Evolutionary conservation across 1,140 invertebrate species (phyloP).

Genomic region (Hylaeus anthracinus): DNA sequence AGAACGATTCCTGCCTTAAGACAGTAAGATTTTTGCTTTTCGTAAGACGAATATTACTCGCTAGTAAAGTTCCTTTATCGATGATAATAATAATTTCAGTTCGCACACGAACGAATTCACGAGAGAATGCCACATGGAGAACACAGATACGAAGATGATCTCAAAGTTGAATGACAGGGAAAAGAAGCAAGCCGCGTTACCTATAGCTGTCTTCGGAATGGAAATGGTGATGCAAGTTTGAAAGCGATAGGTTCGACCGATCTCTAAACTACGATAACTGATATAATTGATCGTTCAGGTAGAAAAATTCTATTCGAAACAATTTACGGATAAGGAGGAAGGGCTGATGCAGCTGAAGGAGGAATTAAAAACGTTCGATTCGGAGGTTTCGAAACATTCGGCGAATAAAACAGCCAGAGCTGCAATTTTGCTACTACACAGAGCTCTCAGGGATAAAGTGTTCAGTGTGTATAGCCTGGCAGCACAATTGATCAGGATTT

Average conservation of each 20-base stretch:
- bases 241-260: neutral
- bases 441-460: slow-evolving; percentile 91
- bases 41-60: too few species aligned
- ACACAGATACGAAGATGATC: slow-evolving; percentile 80
- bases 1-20: slow-evolving; percentile 90
- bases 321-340: slow-evolving; percentile 95
- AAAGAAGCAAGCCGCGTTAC: slow-evolving; percentile 93
- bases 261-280: neutral
- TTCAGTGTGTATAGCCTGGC: slow-evolving; percentile 91
- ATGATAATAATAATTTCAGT: slow-evolving; percentile 76
- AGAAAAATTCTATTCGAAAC: slow-evolving; percentile 96
- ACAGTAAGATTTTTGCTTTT: slow-evolving; percentile 83
- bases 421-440: slow-evolving; percentile 88
- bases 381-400: slow-evolving; percentile 79
- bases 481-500: slow-evolving; percentile 88
- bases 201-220: slow-evolving; percentile 94
- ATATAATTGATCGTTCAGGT: slow-evolving; percentile 82
- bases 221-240: slow-evolving; percentile 85
- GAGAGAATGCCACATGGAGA: slow-evolving; percentile 85
- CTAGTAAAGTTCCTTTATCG: too few species aligned
- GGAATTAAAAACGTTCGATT: slow-evolving; percentile 84
- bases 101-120: slow-evolving; percentile 90
- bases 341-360: slow-evolving; percentile 89
- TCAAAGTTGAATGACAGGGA: slow-evolving; percentile 92
- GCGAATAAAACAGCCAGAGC: slow-evolving; percentile 90